Evolutionary conservation across 2,797 vertebrate species (phyloP), one percentile per base, ranked within the genome.

Genomic region (Myotis planiceps): DNA sequence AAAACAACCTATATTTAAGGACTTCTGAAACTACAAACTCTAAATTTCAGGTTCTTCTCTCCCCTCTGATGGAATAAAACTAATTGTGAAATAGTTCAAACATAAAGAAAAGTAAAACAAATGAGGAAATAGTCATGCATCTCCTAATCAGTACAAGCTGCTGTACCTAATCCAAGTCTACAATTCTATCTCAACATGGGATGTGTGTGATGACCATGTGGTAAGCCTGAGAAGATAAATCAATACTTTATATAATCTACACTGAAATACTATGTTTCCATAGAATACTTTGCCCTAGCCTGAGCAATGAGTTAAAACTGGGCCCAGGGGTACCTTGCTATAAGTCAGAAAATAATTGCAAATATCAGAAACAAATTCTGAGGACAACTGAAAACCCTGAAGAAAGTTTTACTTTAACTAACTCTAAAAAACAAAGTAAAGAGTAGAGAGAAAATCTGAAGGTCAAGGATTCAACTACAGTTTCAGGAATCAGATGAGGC

Each of bases 1-100:
- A 90, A 96, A 93, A 47, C 55, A 89, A 94, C 47, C 53, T 76
- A 91, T 6, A 49, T 84, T 86, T 74, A 89, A 94, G 18, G 27
- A 72, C 42, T 53, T 96, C 80, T 39, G 13, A 9, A 92, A 76
- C 13, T 72, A 47, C 25, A 81, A 63, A 74, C 37, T 88, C 34
- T 85, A 72, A 83, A 51, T 91, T 76, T 90, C 32, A 45, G 21
- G 9, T 49, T 51, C 1, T 65, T 74, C 12, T 82, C 18, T 80
- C 29, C 10, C 4, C 1, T 60, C 12, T 60, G 14, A 29, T 80
- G 55, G 45, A 88, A 83, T 39, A 84, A 87, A 95, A 85, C 3
- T 66, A 74, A 88, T 51, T 42, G n/a, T 53, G 19, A 81, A 96
- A 51, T 65, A 93, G 27, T 69, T 93, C 25, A 78, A 37, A 58